Conservation (phyloP, 2,797 vertebrate species). For the Chloroceryle inda region DNA sequence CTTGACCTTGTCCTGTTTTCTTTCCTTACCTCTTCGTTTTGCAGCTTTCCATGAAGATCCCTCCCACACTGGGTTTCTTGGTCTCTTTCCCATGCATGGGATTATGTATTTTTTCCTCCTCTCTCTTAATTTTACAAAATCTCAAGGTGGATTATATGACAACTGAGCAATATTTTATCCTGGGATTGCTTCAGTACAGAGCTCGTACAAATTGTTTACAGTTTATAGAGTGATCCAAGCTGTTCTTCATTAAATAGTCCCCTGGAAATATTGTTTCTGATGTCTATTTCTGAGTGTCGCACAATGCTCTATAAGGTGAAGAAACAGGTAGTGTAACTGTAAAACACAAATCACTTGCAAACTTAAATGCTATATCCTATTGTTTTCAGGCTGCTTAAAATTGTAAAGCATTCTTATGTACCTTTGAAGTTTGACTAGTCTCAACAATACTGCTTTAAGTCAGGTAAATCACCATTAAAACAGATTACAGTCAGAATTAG, state of each 20-base stretch:
- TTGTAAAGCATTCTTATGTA: background rate
- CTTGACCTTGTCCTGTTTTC: background rate
- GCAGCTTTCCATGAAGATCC: background rate
- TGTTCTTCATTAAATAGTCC: background rate
- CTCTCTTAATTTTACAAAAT: background rate
- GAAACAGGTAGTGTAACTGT: background rate
- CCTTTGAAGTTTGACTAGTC: background rate
- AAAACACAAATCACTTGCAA: slow-evolving; percentile 19
- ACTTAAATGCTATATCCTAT: background rate
- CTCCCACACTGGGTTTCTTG: background rate
- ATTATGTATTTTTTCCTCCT: background rate
- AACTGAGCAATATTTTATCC: slow-evolving; percentile 5
- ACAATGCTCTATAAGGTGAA: background rate
- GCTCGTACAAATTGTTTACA: background rate
- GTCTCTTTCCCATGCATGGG: background rate
- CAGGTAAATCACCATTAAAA: background rate
- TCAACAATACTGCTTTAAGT: background rate
- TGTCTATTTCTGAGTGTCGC: slow-evolving; percentile 13
- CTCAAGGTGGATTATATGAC: background rate
- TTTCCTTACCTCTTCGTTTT: background rate
- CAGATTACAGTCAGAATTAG: background rate
- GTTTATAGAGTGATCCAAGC: background rate
- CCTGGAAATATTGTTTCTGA: slow-evolving; percentile 25
- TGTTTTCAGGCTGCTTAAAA: slow-evolving; percentile 22
- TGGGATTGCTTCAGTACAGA: background rate